These are phyloP conservation scores for Drosophila tristis DNA, from an alignment of 1,140 invertebrate genomes.

Conservation along the genomic window DNA sequence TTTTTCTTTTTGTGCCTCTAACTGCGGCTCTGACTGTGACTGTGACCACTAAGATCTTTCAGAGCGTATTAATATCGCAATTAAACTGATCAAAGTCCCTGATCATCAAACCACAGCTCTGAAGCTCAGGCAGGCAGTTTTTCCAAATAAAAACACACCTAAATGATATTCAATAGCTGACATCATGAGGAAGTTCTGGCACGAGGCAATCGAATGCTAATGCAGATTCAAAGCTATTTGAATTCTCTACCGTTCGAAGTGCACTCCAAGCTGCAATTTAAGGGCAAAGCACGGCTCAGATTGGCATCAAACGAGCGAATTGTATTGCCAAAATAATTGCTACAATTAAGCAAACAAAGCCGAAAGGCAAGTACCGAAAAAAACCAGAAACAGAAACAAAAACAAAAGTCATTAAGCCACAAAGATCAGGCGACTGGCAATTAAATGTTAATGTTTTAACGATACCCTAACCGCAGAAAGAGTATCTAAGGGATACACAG, in stretches of 20 bases:
- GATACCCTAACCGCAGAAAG: slow-evolving; percentile 14
- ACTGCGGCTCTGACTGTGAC: slow-evolving; percentile 7
- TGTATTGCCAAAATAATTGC: slow-evolving; percentile 51
- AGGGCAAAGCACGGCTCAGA: slow-evolving; percentile 29
- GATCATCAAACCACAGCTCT: slow-evolving; percentile 30
- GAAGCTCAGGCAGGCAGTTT: slow-evolving; percentile 33
- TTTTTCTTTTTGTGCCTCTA: slow-evolving; percentile 18
- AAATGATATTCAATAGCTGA: slow-evolving; percentile 42
- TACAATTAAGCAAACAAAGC: slow-evolving; percentile 41
- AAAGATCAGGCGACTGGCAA: slow-evolving; percentile 12
- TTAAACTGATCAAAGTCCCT: neutral
- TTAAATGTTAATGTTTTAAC: slow-evolving; percentile 27
- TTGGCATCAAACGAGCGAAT: slow-evolving; percentile 43
- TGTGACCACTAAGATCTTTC: slow-evolving; percentile 37
- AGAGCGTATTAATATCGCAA: slow-evolving; percentile 28
- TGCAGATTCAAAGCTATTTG: slow-evolving; percentile 2
- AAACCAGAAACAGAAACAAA: neutral
- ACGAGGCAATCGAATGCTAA: slow-evolving; percentile 48
- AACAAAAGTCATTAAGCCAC: slow-evolving; percentile 36
- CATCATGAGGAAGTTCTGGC: slow-evolving; percentile 58
- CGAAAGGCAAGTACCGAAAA: slow-evolving; percentile 34
- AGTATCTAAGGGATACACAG: neutral
- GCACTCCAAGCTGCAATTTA: slow-evolving; percentile 24
- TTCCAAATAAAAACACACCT: neutral
- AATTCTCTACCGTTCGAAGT: slow-evolving; percentile 35